These are phyloP conservation scores for Ursus arctos DNA, from an alignment of 2,113 vertebrate species.

Conservation along the genomic window DNA sequence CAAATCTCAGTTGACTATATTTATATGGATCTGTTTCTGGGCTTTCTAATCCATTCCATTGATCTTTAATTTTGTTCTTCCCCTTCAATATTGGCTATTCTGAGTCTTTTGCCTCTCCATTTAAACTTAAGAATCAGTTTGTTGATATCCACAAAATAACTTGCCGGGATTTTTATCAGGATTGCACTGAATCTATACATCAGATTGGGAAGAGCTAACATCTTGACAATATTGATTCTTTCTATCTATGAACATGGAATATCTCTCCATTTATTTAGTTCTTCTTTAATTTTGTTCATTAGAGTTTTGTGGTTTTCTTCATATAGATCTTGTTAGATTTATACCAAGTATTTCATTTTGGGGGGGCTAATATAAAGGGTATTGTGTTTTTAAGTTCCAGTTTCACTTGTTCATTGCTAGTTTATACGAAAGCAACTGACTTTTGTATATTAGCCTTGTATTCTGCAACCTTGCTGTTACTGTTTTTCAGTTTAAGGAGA, in stretches of 20 bases:
- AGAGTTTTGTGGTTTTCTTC: slow-evolving; percentile 31
- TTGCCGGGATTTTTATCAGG: slow-evolving; percentile 3
- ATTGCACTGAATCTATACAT: slow-evolving; percentile 25
- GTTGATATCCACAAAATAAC: slow-evolving; percentile 17
- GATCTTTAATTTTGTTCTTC: not conserved
- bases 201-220: not conserved
- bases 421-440: not conserved
- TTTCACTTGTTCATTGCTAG: not conserved
- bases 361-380: not conserved
- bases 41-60: not conserved
- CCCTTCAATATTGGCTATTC: slow-evolving; percentile 11
- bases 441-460: not conserved
- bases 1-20: not conserved
- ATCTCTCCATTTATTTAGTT: slow-evolving; percentile 36
- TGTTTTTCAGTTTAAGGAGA: not conserved
- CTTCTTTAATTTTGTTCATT: slow-evolving; percentile 3
- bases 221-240: slow-evolving; percentile 2
- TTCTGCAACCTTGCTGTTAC: not conserved
- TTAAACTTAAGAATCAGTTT: slow-evolving; percentile 37
- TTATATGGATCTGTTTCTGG: not conserved
- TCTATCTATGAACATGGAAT: not conserved
- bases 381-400: slow-evolving; percentile 20
- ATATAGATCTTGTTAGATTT: slow-evolving; percentile 8
- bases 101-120: not conserved
- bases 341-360: not conserved